Conservation (phyloP, 2,888 invertebrate genomes). For the Drosophila greeni region DNA sequence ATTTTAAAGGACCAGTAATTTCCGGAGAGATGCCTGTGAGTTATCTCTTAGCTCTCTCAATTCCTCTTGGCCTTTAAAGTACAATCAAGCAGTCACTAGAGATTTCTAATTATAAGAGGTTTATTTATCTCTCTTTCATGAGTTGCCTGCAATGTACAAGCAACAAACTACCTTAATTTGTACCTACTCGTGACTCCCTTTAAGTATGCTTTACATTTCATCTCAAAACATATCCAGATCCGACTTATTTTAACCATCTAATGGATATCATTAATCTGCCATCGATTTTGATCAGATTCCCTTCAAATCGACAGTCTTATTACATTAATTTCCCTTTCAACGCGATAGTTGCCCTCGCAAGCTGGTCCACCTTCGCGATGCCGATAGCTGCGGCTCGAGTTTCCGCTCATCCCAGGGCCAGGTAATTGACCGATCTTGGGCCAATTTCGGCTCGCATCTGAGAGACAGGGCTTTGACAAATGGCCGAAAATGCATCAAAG, state of each 20-base stretch:
- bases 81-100: too few species aligned
- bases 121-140: too few species aligned
- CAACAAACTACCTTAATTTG: too few species aligned
- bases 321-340: not conserved
- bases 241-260: not conserved
- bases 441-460: conserved; percentile 30
- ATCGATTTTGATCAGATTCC: not conserved
- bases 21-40: not conserved
- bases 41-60: too few species aligned
- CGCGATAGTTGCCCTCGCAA: not conserved
- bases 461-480: conserved; percentile 40
- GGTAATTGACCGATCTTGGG: conserved; percentile 29
- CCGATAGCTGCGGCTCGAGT: conserved; percentile 2
- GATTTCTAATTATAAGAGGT: too few species aligned
- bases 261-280: conserved; percentile 7
- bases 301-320: not conserved
- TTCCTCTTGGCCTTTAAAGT: too few species aligned
- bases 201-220: not conserved
- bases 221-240: not conserved
- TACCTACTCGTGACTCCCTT: not conserved
- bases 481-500: conserved; percentile 42
- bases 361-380: not conserved
- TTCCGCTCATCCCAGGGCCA: conserved; percentile 7
- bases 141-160: too few species aligned
- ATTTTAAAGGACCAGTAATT: not conserved